Conservation (phyloP, 2,113 vertebrate genomes). For the Sardina pilchardus region DNA sequence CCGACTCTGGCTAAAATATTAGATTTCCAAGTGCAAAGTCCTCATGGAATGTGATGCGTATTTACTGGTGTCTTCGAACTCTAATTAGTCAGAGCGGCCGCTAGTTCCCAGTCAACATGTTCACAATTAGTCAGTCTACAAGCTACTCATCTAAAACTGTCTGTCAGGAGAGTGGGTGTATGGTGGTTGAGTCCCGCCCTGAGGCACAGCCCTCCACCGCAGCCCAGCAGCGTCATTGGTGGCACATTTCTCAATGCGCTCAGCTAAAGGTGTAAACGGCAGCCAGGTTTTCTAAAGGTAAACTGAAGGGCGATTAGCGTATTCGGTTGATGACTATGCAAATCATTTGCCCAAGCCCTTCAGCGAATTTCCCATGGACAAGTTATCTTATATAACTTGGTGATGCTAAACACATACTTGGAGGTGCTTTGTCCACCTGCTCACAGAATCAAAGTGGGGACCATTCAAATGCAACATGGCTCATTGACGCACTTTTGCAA, state of each 20-base stretch:
- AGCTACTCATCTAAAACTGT: constrained; percentile 38
- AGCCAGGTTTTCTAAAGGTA: neutral
- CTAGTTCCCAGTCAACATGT: constrained; percentile 14
- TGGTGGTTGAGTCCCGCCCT: constrained; percentile 40
- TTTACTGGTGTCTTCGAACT: constrained; percentile 1
- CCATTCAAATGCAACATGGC: neutral
- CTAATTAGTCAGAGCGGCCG: constrained; percentile 7
- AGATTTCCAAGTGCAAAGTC: constrained; percentile 5
- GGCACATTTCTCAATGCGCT: constrained; percentile 1
- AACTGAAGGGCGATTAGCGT: neutral
- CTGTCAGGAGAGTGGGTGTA: constrained; percentile 34
- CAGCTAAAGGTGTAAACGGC: neutral
- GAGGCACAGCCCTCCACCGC: constrained; percentile 32
- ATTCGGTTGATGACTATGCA: neutral
- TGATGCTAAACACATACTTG: neutral
- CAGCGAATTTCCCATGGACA: neutral
- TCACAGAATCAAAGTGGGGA: neutral
- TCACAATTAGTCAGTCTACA: constrained; percentile 39
- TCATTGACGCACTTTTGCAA: neutral
- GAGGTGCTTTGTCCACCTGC: neutral
- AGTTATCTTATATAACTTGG: neutral
- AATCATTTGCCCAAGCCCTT: neutral
- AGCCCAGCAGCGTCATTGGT: neutral
- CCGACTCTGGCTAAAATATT: neutral
- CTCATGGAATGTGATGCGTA: constrained; percentile 12